Evolutionary conservation across 2,888 invertebrate genomes (phyloP), one percentile per base, ranked within the genome.

Genomic region (Drosophila melanosoma): DNA sequence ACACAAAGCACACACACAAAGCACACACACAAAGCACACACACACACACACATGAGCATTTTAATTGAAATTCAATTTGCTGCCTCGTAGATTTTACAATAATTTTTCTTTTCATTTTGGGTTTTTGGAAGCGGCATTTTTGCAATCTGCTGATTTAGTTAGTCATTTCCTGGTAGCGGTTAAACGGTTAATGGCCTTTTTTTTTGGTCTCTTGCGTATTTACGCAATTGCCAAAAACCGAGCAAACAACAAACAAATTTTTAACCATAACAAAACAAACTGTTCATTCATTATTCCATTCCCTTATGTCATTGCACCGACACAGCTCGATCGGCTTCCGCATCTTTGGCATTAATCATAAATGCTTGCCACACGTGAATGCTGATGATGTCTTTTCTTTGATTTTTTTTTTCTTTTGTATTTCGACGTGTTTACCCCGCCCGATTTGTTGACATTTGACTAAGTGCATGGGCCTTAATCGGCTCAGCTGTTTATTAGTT

Each of bases 11-110:
- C 29, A 56, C 26, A 45, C 36, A 40, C 35, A 45, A n/a, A n/a
- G n/a, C 72, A 51, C 65, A 70, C 69, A 66, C 68, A 38, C 53
- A 33, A 48, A 40, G 45, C 8, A 33, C 29, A 56, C 26, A 45
- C 36, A 40, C 35, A 45, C 42, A 42, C 20, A 42, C 10, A 57
- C 38, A 33, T 63, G 32, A 49, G 53, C 11, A 65, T 84, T 82
- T 85, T 77, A 84, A 89, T 89, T 89, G 71, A 85, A 88, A 83
- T 70, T 74, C 62, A 69, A 81, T 76, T 80, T 49, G 42, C 36
- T 54, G 59, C 42, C 61, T 57, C 32, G 48, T 61, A 26, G 38
- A 70, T 42, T 63, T 76, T 62, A 58, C 52, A 63, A 42, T 48
- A 6, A 17, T 23, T 15, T 35, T 35, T 23, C 26, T 32, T 35